Evolutionary conservation across 2,113 vertebrate genomes (phyloP).

Genomic region (Daboia siamensis): DNA sequence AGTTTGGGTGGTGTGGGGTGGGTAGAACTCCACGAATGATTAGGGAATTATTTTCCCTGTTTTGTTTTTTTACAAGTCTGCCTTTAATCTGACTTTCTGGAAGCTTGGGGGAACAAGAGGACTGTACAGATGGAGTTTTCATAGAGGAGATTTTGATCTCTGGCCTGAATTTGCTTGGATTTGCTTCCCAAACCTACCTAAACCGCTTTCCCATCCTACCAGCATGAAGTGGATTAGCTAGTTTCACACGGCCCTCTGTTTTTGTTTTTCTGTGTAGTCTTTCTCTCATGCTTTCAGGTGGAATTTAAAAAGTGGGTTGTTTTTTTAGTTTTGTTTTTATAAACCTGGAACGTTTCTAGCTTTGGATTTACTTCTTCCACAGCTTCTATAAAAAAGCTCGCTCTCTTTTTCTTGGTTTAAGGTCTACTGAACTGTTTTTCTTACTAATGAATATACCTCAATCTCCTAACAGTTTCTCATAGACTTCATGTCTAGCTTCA

Average conservation of each 20-base stretch:
- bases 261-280: conserved; percentile 27
- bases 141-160: background rate
- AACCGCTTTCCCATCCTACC: conserved; percentile 55
- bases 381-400: background rate
- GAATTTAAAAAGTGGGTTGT: background rate
- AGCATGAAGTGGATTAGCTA: conserved; percentile 60
- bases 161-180: conserved; percentile 44
- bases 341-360: background rate
- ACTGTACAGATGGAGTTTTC: conserved; percentile 9
- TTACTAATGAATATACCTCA: background rate
- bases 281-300: conserved; percentile 25
- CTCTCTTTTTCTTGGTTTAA: background rate
- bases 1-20: background rate
- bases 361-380: background rate
- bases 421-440: background rate
- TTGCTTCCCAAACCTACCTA: conserved; percentile 48
- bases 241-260: background rate
- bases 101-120: background rate
- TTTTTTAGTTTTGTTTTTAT: conserved; percentile 24
- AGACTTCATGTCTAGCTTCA: background rate
- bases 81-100: conserved; percentile 35
- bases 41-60: conserved; percentile 11
- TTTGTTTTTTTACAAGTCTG: conserved; percentile 16
- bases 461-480: background rate
- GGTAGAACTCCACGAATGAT: background rate